These are phyloP conservation scores for Notoglanidium macrostoma DNA, from an alignment of 2,797 vertebrate genomes.

Conservation along the genomic window DNA sequence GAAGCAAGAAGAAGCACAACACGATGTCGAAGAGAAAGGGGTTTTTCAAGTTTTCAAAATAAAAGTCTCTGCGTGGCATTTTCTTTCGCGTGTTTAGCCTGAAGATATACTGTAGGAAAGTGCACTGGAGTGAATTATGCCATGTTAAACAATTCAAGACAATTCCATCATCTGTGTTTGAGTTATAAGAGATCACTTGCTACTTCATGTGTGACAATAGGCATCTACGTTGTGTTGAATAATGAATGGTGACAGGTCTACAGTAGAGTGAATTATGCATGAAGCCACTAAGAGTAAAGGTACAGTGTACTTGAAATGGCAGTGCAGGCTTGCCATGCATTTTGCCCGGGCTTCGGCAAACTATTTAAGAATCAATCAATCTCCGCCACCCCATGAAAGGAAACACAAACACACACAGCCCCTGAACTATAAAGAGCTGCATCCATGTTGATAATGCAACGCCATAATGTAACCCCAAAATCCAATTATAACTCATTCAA, in stretches of 20 bases:
- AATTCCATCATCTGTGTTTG: neutral
- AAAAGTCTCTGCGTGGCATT: neutral
- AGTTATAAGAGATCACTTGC: neutral
- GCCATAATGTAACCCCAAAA: neutral
- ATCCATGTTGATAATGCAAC: too few species aligned
- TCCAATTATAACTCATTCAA: neutral
- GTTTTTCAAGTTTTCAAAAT: conserved; percentile 12
- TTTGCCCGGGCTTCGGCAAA: neutral
- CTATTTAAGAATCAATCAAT: neutral
- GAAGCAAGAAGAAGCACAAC: neutral
- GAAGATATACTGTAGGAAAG: neutral
- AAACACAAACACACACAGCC: neutral
- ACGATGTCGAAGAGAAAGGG: neutral
- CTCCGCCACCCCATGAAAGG: too few species aligned
- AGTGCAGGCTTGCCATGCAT: neutral
- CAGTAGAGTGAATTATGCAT: conserved; percentile 79
- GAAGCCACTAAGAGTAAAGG: conserved; percentile 76
- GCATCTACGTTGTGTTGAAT: conserved; percentile 67
- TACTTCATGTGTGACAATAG: neutral
- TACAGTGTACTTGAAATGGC: conserved; percentile 52
- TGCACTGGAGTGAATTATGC: neutral
- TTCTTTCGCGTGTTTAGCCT: neutral
- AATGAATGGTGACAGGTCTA: conserved; percentile 76
- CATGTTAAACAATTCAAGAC: neutral
- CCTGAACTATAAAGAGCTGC: too few species aligned